phyloP scores from a whole-genome alignment of 2,888 invertebrate genomes.

The Masnerella sp. region DNA sequence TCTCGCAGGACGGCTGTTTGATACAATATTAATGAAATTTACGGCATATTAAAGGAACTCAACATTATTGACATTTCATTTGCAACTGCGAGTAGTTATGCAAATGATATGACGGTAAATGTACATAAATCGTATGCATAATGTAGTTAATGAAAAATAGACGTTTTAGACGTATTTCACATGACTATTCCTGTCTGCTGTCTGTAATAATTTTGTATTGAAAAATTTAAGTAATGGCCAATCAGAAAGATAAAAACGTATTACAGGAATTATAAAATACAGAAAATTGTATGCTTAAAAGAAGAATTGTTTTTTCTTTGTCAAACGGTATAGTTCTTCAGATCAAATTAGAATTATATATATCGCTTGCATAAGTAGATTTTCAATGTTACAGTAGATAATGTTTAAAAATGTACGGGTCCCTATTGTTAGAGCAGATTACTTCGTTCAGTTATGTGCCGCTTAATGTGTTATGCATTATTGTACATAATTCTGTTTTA shows the following conservation, averaged over 20 bases:
- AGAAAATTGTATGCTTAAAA: too few species aligned
- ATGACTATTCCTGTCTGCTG: slow-evolving; percentile 5
- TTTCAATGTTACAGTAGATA: too few species aligned
- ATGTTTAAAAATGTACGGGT: too few species aligned
- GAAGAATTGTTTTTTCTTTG: too few species aligned
- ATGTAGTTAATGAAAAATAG: slow-evolving; percentile 18
- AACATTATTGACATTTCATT: slow-evolving; percentile 39
- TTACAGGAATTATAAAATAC: too few species aligned
- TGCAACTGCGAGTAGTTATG: slow-evolving; percentile 19
- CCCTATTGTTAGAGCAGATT: slow-evolving; percentile 10
- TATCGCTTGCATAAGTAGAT: too few species aligned
- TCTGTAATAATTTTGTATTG: slow-evolving; percentile 15
- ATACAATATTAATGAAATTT: slow-evolving; percentile 13
- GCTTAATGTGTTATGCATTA: slow-evolving; percentile 28
- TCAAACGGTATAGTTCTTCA: too few species aligned
- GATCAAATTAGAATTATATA: too few species aligned
- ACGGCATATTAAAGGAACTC: slow-evolving; percentile 11
- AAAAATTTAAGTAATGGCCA: too few species aligned
- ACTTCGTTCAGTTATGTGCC: not conserved
- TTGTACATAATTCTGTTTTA: slow-evolving; percentile 38
- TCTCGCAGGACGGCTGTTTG: not conserved
- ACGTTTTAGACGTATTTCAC: slow-evolving; percentile 3
- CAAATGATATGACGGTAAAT: slow-evolving; percentile 18
- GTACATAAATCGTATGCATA: slow-evolving; percentile 22
- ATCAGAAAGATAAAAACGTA: too few species aligned